These are phyloP conservation scores for Ernsta delagoae DNA, from an alignment of 2,888 invertebrate genomes.

Conservation along the genomic window DNA sequence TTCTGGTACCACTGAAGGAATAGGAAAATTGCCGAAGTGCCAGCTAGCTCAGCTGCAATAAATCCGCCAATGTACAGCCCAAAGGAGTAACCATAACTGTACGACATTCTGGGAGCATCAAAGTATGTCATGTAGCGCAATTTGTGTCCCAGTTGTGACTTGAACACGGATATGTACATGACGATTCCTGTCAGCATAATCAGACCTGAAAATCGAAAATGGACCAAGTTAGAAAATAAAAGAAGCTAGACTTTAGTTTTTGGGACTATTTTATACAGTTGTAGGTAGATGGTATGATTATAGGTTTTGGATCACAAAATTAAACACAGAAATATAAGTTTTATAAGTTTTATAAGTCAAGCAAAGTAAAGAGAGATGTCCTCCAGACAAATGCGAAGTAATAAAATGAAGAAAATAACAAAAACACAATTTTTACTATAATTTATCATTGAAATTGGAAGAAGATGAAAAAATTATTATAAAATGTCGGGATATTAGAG, in stretches of 20 bases:
- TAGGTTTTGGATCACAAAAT: too few species aligned
- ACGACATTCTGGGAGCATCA: constrained; percentile 92
- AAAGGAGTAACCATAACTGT: constrained; percentile 95
- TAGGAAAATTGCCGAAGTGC: constrained; percentile 93
- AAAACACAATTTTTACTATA: too few species aligned
- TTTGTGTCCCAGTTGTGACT: constrained; percentile 95
- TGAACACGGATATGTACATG: constrained; percentile 96
- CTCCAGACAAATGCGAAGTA: too few species aligned
- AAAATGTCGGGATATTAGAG: too few species aligned
- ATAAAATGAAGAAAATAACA: too few species aligned
- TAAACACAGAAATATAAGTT: too few species aligned
- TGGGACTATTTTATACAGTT: neutral
- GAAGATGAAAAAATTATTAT: too few species aligned
- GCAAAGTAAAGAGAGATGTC: too few species aligned
- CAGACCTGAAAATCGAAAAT: constrained; percentile 86
- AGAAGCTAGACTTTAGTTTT: neutral
- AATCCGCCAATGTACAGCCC: constrained; percentile 94
- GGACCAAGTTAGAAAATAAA: neutral
- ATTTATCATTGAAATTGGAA: too few species aligned
- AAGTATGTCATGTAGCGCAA: constrained; percentile 91
- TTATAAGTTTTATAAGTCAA: too few species aligned
- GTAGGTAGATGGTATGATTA: neutral
- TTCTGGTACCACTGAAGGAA: constrained; percentile 92
- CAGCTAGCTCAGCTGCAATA: constrained; percentile 93
- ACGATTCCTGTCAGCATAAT: constrained; percentile 96